Conservation (phyloP, 2,888 invertebrate genomes). For the Scaptomyza reducta region DNA sequence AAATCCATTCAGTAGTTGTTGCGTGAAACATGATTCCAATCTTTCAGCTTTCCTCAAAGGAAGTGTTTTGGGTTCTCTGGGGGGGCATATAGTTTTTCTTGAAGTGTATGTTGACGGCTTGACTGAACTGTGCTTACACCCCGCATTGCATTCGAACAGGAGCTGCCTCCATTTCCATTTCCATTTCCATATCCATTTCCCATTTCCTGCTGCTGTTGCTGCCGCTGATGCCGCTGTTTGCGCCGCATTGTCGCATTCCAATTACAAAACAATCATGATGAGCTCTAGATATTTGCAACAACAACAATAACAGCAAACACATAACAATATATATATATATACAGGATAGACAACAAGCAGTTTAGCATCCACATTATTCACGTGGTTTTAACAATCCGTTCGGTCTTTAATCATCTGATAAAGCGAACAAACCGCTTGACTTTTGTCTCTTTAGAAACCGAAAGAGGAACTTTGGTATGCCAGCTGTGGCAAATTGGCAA, state of each 20-base stretch:
- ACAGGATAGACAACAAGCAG: conserved; percentile 16
- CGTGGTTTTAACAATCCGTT: conserved; percentile 12
- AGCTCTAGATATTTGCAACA: conserved; percentile 69
- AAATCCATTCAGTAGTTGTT: no score
- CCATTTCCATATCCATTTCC: background rate
- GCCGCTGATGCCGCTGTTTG: conserved; percentile 26
- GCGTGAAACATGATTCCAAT: no score
- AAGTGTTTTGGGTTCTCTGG: no score
- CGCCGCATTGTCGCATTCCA: conserved; percentile 72
- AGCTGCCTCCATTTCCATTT: conserved; percentile 44
- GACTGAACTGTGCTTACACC: conserved; percentile 18
- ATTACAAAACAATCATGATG: conserved; percentile 79
- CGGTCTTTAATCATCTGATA: conserved; percentile 30
- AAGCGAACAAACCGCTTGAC: conserved; percentile 6
- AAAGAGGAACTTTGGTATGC: no score
- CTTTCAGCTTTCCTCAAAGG: no score
- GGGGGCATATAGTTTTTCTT: background rate
- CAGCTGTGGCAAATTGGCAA: no score
- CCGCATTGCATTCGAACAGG: conserved; percentile 54
- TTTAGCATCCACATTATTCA: conserved; percentile 28
- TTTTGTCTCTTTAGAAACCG: no score
- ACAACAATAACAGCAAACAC: conserved; percentile 17
- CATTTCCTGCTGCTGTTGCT: conserved; percentile 11
- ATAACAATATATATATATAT: background rate
- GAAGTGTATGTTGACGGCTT: conserved; percentile 6